Evolutionary conservation across 2,888 invertebrate species (phyloP), one percentile per base, ranked within the genome.

Genomic region (Synergus japonicus): DNA sequence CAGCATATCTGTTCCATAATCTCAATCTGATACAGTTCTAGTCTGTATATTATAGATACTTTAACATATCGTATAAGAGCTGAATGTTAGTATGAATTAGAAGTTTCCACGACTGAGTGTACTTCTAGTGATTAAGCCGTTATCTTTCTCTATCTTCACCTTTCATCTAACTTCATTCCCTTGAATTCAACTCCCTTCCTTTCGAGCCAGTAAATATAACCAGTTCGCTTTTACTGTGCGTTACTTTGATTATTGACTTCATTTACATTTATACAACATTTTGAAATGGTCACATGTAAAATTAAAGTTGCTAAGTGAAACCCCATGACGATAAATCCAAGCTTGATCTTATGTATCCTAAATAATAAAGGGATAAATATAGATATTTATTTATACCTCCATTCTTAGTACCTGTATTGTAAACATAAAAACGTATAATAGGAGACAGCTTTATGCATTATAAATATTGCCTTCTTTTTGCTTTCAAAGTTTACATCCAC

Each of bases 191-290:
- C 69, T 73, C 49, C 15, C 37, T 73, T n/a, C 37, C 54, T 73
- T 49, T 49, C 37, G 49, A 37, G 54, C 46, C 13, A 22, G 60
- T 22, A 10, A 8, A 46, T 46, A 46, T 46, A 46, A 1, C 8
- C 18, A 18, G n/a, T 10, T 69, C 9, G 49, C 29, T 7, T 49
- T 69, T 58, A 9, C 15, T 29, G 22, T 69, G 49, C 69, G 18
- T 73, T n/a, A 73, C 69, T 54, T 73, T 73, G 37, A 29, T 73
- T 73, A 73, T 69, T 73, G 49, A 37, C n/a, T 73, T 54, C 54
- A 73, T 54, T 54, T 73, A 22, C 69, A 69, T 69, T 69, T 46
- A 73, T 29, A 46, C 5, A 67, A 13, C 3, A 44, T 44, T 37
- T 7, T 46, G 46, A 67, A 67, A 67, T 67, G 67, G 44, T 67